A percentile compares a stretch with the other conserved stretches of the same genome.
Conservation (phyloP, 2,888 invertebrate genomes). For the Amiota mariae region DNA sequence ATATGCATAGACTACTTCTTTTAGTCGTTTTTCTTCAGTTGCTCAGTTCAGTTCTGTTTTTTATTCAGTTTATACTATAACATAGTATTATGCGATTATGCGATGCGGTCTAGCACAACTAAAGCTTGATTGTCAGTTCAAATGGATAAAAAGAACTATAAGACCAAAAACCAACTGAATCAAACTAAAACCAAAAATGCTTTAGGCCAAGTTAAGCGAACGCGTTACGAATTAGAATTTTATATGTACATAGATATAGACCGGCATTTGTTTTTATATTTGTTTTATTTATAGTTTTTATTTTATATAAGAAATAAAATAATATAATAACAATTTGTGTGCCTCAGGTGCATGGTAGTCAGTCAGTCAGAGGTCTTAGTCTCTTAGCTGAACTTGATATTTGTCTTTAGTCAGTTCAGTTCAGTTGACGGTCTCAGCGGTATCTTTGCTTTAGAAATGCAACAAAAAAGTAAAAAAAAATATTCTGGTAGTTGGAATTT, state of each 20-base stretch:
- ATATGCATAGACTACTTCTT: no score
- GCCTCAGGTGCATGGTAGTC: conserved; percentile 23
- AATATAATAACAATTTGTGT: not conserved
- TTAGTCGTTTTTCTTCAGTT: no score
- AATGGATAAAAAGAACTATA: conserved; percentile 5
- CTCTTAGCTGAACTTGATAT: conserved; percentile 23
- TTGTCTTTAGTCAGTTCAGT: not conserved
- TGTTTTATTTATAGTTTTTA: not conserved
- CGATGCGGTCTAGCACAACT: conserved; percentile 6
- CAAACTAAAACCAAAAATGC: conserved; percentile 8
- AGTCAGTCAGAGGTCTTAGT: not conserved
- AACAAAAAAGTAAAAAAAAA: not conserved
- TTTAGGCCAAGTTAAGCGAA: conserved; percentile 28
- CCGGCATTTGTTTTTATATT: conserved; percentile 28
- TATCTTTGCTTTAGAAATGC: not conserved
- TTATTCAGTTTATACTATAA: not conserved
- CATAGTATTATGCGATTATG: not conserved
- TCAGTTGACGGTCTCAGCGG: not conserved
- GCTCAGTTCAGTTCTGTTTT: no score
- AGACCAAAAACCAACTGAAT: not conserved
- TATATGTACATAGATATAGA: not conserved
- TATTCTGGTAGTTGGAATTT: not conserved
- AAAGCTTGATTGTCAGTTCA: conserved; percentile 21
- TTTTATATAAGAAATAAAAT: not conserved
- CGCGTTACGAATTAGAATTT: conserved; percentile 20